These are phyloP conservation scores for Diorhabda carinulata DNA, from an alignment of 1,140 invertebrate genomes.

Conservation along the genomic window DNA sequence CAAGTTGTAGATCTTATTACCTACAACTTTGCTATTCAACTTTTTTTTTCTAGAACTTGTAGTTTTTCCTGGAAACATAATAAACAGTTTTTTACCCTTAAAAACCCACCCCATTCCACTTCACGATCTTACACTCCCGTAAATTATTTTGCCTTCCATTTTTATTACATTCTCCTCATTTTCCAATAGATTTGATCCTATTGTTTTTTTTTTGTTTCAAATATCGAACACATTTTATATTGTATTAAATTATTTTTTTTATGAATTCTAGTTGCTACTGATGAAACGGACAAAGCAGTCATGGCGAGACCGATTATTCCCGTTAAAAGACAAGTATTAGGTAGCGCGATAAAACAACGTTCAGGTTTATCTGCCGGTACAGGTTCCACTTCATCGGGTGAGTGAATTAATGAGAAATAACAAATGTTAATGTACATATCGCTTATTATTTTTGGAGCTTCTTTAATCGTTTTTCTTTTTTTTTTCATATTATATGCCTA, in stretches of 20 bases:
- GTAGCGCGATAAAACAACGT: slow-evolving; percentile 38
- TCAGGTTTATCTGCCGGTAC: slow-evolving; percentile 6
- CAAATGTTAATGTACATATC: not conserved
- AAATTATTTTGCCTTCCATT: no score
- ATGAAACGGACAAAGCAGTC: slow-evolving; percentile 46
- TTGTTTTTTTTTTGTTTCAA: no score
- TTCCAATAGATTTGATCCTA: no score
- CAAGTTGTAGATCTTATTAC: no score
- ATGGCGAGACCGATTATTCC: slow-evolving; percentile 43
- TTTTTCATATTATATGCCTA: slow-evolving; percentile 26
- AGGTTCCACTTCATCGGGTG: not conserved
- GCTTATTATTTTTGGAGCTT: slow-evolving; percentile 14
- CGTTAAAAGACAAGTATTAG: slow-evolving; percentile 40
- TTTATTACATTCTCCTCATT: no score
- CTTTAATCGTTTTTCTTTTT: slow-evolving; percentile 23
- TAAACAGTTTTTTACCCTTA: no score
- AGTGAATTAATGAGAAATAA: not conserved
- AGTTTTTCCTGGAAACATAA: no score
- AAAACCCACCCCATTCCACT: no score
- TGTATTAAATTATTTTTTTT: slow-evolving; percentile 18
- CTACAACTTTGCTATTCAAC: no score
- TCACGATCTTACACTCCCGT: no score
- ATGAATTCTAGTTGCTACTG: slow-evolving; percentile 27
- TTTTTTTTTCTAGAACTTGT: no score
- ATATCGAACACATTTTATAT: not conserved